Evolutionary conservation across 2,888 invertebrate genomes (phyloP), one percentile per base, ranked within the genome.

Genomic region (Ophion slaviceki): DNA sequence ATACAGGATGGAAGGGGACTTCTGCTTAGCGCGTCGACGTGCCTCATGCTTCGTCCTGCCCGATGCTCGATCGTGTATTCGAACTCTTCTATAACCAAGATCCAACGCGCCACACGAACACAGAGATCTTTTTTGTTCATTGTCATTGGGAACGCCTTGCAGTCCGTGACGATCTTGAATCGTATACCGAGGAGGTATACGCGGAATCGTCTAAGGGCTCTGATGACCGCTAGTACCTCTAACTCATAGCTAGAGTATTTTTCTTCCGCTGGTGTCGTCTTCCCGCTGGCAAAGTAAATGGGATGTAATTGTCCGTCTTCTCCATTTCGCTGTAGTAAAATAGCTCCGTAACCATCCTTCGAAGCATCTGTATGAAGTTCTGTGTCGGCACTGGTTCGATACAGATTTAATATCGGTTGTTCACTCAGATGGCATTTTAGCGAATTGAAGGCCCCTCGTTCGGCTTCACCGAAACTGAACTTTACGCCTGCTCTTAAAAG

Each of bases 21-120:
- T 28, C 28, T 1, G 28, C 28, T 28, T 28, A 28, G 28, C 28
- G 28, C 28, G 28, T 28, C 28, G 28, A 28, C 28, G 28, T 28
- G 28, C 28, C 28, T 28, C 28, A 28, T 28, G 28, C 28, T 28
- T 28, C 28, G 28, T 28, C 28, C 53, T 28, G 28, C 8, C 10
- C 40, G 14, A 14, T 72, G 72, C 20, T 72, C 72, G 28, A 72
- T 40, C 20, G n/a, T n/a, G 1, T 72, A 72, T n/a, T 72, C 32
- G 32, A 72, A 61, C 11, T 72, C 72, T n/a, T 72, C 59, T 14
- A 59, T 28, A 1, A 36, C 4, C n/a, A 72, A 20, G 1, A 7
- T 57, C 72, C 59, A 72, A 7, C 59, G 57, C 7, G 72, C 72
- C 2, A 59, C 72, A 4, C n/a, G 72, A 2, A 72, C 57, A n/a